These are phyloP conservation scores for Ophion costatus DNA, from an alignment of 2,888 invertebrate genomes.

Conservation along the genomic window DNA sequence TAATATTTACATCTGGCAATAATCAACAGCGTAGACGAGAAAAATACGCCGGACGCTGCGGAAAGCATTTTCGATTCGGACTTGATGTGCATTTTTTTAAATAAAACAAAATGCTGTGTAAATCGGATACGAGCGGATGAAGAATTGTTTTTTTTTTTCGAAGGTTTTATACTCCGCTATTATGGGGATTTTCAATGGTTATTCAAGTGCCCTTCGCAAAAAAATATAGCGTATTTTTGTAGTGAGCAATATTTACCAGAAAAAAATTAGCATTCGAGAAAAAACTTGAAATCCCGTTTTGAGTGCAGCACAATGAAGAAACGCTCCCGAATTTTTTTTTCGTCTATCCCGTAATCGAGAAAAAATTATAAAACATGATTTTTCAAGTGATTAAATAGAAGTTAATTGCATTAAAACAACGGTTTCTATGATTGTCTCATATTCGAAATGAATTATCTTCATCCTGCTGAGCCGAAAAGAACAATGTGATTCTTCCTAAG, in stretches of 20 bases:
- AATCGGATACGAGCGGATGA: background rate
- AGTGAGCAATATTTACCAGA: background rate
- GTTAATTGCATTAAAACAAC: background rate
- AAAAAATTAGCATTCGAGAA: background rate
- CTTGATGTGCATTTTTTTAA: background rate
- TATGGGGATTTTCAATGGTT: background rate
- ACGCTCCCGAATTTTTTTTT: background rate
- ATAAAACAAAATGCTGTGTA: background rate
- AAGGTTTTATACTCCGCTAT: background rate
- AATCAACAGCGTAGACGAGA: background rate
- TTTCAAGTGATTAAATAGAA: background rate
- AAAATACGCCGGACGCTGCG: background rate
- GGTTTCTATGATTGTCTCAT: too few species aligned
- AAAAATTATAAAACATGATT: background rate
- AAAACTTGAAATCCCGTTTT: background rate
- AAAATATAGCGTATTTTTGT: background rate
- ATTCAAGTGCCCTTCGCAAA: background rate
- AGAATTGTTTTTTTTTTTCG: background rate
- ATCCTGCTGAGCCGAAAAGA: background rate
- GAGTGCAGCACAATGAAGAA: background rate
- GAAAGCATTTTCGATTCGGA: background rate
- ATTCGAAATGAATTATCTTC: background rate
- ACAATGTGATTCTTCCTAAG: background rate
- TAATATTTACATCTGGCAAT: background rate
- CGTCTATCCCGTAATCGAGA: background rate